Evolutionary conservation across 2,113 vertebrate species (phyloP), one percentile per base, ranked within the genome.

Genomic region (Chloebia gouldiae): DNA sequence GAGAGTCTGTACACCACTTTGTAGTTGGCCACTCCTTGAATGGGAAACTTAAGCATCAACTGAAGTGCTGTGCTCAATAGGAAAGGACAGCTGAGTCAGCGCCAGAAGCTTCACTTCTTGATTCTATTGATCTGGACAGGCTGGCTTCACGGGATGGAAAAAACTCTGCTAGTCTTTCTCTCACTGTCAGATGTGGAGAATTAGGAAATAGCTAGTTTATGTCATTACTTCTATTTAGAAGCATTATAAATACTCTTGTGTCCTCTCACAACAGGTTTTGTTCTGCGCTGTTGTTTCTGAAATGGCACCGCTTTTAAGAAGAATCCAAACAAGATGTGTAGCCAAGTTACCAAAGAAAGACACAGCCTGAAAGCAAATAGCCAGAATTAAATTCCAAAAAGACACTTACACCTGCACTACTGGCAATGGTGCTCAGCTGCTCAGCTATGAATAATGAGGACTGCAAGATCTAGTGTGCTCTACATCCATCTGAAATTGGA

Each of bases 101-200:
- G 49, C n/a, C 81, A 89, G 77, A 79, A 87, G 45, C 35, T 85
- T 87, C 63, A 84, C 63, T 61, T 69, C 77, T 84, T 68, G 65
- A 87, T 68, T 81, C 57, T 91, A 72, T 50, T 61, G 49, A 91
- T 60, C 23, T 0, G 0, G 66, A 85, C 57, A 61, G 0, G 4
- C 16, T 71, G 57, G 20, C 66, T 64, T 79, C 42, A 61, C 13
- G 39, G 0, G 1, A 61, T 4, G 59, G 37, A 47, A 92, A 89
- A 86, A 75, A 39, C 14, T 13, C 2, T 35, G 16, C 42, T 82
- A 63, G 73, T 42, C n/a, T 14, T 88, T 57, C 15, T 68, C 40
- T 64, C 25, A 22, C 31, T 60, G 28, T 65, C 59, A 90, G 23
- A 50, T n/a, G 16, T 4, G 3, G 23, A 87, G 28, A 90, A 73